A percentile compares a stretch with the other conserved stretches of the same genome.
Evolutionary conservation across 2,113 vertebrate species (phyloP).

Genomic region (Callorhinus ursinus): DNA sequence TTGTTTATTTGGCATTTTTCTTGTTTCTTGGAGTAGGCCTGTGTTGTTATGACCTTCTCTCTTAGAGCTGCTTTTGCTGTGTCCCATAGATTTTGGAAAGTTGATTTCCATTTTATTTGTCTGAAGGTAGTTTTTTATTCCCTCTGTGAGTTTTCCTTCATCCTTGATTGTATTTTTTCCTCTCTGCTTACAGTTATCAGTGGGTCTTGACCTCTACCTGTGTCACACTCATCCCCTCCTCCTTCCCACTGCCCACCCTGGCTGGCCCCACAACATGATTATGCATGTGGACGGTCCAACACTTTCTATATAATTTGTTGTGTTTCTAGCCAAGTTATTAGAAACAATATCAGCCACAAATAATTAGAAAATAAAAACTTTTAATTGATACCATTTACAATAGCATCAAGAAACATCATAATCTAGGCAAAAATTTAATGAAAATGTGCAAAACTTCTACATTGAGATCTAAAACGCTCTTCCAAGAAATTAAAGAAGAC

Average conservation of each 20-base stretch:
- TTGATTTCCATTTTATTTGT: background rate
- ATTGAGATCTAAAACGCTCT: background rate
- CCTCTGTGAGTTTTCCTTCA: background rate
- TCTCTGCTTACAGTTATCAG: background rate
- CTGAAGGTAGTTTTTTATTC: background rate
- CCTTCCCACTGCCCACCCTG: background rate
- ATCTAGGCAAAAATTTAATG: background rate
- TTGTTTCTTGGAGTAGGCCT: background rate
- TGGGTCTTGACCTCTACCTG: no score
- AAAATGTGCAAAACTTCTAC: background rate
- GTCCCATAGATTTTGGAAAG: background rate
- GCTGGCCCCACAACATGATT: background rate
- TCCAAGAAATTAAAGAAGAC: background rate
- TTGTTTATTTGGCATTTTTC: background rate
- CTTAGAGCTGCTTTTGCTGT: background rate
- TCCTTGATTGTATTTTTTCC: background rate
- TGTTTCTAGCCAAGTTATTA: background rate
- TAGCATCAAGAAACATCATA: background rate
- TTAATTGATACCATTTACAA: background rate
- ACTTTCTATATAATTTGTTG: background rate
- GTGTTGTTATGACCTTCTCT: background rate
- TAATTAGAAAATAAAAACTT: background rate
- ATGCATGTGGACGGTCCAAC: background rate
- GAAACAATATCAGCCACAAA: background rate
- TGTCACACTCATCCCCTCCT: no score